Percentiles rank a stretch among this genome's conserved stretches.
Evolutionary conservation across 2,113 vertebrate species (phyloP).

Genomic region (Coturnix japonica): DNA sequence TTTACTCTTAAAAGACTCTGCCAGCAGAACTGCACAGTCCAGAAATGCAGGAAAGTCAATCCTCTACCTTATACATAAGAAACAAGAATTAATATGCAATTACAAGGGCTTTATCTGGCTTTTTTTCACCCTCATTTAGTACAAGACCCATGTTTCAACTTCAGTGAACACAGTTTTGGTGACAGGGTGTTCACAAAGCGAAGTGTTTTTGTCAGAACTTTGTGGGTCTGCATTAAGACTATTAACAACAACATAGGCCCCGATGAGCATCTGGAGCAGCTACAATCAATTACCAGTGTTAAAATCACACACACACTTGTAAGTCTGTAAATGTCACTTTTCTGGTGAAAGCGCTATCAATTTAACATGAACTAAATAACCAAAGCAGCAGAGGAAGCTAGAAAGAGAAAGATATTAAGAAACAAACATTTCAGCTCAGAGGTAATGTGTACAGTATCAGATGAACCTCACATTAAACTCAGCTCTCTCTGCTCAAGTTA

Average conservation of each 20-base stretch:
- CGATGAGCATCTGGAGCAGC: background rate
- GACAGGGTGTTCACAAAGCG: accelerated
- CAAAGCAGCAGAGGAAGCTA: background rate
- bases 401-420: accelerated
- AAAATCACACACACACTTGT: background rate
- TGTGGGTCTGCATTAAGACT: background rate
- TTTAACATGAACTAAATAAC: background rate
- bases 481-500: background rate
- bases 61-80: background rate
- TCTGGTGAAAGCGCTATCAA: background rate
- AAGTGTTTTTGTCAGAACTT: background rate
- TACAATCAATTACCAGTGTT: background rate
- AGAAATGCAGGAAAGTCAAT: background rate
- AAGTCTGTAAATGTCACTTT: background rate
- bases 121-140: accelerated
- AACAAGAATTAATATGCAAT: background rate
- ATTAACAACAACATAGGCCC: background rate
- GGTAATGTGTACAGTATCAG: background rate
- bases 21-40: background rate
- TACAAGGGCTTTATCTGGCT: background rate
- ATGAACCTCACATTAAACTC: background rate
- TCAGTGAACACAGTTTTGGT: background rate
- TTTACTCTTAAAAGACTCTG: background rate
- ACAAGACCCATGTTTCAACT: background rate
- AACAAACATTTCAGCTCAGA: background rate